Base-by-base conservation (phyloP, 1,140 invertebrate genomes). In the Aphelinus certus region DNA sequence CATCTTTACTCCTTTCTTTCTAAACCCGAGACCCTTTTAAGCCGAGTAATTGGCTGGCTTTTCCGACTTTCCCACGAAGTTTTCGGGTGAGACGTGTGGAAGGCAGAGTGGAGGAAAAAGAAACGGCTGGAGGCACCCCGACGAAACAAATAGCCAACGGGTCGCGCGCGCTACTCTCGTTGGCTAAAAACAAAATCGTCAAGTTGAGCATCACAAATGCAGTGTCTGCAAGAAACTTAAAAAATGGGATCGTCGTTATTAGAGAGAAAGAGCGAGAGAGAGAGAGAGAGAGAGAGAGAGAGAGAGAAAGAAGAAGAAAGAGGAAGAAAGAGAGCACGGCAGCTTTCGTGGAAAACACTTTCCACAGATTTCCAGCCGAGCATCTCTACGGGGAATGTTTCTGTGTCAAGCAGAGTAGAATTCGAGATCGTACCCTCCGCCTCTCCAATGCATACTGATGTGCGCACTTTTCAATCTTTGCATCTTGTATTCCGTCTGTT, bases 31-130 rank as follows among this genome's bases (percentile, higher is more conserved):
- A 68, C 60, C 69, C 73, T 69, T 75, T 68, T 69, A 68, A 75
- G 62, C 53, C 51, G 55, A 63, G 58, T 75, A 75, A 69, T 69
- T 69, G 60, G 73, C 58, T 42, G 46, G 55, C 51, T 72, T 65
- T 6, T 26, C 26, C 42, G 43, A 3, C 45, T 60, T 73, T 67
- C 68, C 49, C 64, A 72, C 46, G 26, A 62, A 73, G 63, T 68
- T 68, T 26, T 67, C 45, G 49, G 58, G 62, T 67, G 57, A 55
- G 62, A 53, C 56, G 7, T 26, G 3, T 7, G 42, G 10, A 46
- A 56, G 60, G 26, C 55, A 71, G 2, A 26, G 45, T 5, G 10
- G 42, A 26, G 9, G 42, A 60, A 60, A 60, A 26, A 60, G 5
- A 63, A 4, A 26, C 26, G 26, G n/a, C 43, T 47, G 10, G 7